Base-by-base conservation (phyloP, 2,113 vertebrate genomes). In the Emydura subglobosa region DNA sequence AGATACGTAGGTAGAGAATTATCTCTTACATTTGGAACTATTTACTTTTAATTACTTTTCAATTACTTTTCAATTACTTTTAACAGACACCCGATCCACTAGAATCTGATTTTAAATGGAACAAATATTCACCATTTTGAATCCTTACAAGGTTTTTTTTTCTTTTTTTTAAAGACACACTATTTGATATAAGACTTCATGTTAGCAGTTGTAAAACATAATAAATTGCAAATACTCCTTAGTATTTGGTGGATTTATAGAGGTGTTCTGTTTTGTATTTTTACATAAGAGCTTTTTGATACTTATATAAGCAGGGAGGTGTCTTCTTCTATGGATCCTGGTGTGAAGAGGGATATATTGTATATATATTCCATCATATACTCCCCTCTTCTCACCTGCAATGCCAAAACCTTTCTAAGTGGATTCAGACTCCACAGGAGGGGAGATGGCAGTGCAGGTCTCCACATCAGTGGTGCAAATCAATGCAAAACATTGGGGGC, bases 51-150 rank as follows among this genome's bases (percentile, higher is more conserved):
- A n/a, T n/a, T n/a, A n/a, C n/a, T n/a, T n/a, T n/a, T n/a, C n/a
- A n/a, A n/a, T n/a, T n/a, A n/a, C n/a, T n/a, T n/a, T n/a, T n/a
- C 65, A 93, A 79, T 72, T 50, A 34, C 72, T 94, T 91, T 88
- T 27, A 94, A 79, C 34, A 59, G 34, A 83, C 14, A n/a, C 19
- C 83, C 89, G 50, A 42, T 79, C 65, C 88, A 34, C 78, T 86
- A 9, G 78, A 93, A 80, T 92, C 24, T 49, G 86, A 72, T 95
- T 88, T 93, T 95, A 87, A 83, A 65, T 29, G 85, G 82, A 72
- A 51, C 54, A 82, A 49, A 14, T 79, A 27, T 88, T 95, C 53
- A 82, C 78, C 57, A 27, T 82, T 53, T 4, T 90, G 21, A 90
- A 53, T 68, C 80, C 44, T 93, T 81, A 82, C 7, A 89, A 39